Evolutionary conservation across 1,140 invertebrate species (phyloP).

Genomic region (Ceratina australensis): DNA sequence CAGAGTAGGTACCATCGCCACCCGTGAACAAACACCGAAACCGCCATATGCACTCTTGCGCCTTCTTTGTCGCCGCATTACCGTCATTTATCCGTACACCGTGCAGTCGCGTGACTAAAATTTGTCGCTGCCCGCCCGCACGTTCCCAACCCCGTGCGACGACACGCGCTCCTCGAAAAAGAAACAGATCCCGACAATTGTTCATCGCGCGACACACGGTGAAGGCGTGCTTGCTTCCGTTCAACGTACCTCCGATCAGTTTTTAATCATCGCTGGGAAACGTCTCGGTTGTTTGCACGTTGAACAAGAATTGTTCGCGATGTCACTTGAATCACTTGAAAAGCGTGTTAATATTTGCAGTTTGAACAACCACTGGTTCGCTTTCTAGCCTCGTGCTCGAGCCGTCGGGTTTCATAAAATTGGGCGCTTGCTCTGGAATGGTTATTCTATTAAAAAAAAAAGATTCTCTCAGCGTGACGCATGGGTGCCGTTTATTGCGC

Average conservation of each 20-base stretch:
- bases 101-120: constrained; percentile 38
- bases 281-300: background rate
- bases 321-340: background rate
- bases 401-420: background rate
- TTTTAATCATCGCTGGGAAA: too few species aligned
- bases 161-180: constrained; percentile 19
- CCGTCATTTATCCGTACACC: constrained; percentile 46
- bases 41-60: constrained; percentile 54
- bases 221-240: background rate
- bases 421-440: background rate
- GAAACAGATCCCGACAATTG: constrained; percentile 12
- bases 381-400: background rate
- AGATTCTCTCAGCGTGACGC: background rate
- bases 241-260: too few species aligned
- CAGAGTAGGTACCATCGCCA: constrained; percentile 44
- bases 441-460: background rate
- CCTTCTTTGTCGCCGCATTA: constrained; percentile 52
- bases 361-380: background rate
- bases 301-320: background rate
- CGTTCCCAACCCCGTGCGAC: background rate
- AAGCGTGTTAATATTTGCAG: background rate
- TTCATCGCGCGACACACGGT: constrained; percentile 7
- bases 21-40: constrained; percentile 54
- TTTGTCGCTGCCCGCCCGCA: constrained; percentile 2
- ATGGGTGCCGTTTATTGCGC: background rate